Percentiles rank a stretch among this genome's conserved stretches.
phyloP scores from a whole-genome alignment of 2,113 vertebrate genomes.

The Entomyzon cyanotis region DNA sequence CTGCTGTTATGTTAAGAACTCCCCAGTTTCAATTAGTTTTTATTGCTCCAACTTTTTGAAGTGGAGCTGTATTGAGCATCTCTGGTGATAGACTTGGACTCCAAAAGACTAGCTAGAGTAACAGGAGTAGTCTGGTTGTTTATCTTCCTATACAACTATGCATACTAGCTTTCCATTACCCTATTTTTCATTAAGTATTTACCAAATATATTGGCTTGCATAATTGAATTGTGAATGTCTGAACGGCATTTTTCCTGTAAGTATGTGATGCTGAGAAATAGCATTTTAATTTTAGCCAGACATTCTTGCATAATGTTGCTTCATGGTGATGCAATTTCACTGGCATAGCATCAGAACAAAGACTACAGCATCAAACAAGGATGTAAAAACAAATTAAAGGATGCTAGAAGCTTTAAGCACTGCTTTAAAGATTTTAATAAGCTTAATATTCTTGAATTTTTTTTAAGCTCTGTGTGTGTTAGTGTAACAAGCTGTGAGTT shows the following conservation, averaged over 20 bases:
- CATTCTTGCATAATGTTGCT: slow-evolving; percentile 44
- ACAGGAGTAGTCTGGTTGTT: background rate
- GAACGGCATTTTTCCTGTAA: slow-evolving; percentile 4
- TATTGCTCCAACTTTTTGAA: background rate
- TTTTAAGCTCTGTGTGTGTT: background rate
- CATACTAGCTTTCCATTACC: background rate
- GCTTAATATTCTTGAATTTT: slow-evolving; percentile 18
- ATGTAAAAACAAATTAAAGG: slow-evolving; percentile 55
- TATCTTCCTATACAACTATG: background rate
- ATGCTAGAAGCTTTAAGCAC: slow-evolving; percentile 34
- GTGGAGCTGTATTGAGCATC: background rate
- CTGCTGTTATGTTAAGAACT: background rate
- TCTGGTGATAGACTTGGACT: background rate
- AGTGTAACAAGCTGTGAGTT: background rate
- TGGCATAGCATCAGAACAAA: slow-evolving; percentile 63
- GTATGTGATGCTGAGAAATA: slow-evolving; percentile 25
- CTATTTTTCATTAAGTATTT: slow-evolving; percentile 32
- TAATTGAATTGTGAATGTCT: slow-evolving; percentile 15
- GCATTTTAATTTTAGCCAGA: slow-evolving; percentile 54
- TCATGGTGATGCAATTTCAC: slow-evolving; percentile 32
- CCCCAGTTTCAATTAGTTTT: background rate
- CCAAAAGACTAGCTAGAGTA: background rate
- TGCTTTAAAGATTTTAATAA: slow-evolving; percentile 53
- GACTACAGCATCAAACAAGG: slow-evolving; percentile 33
- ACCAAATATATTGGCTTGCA: background rate